Base-by-base conservation (phyloP, 1,140 invertebrate genomes). In the Eubasilissa regina region DNA sequence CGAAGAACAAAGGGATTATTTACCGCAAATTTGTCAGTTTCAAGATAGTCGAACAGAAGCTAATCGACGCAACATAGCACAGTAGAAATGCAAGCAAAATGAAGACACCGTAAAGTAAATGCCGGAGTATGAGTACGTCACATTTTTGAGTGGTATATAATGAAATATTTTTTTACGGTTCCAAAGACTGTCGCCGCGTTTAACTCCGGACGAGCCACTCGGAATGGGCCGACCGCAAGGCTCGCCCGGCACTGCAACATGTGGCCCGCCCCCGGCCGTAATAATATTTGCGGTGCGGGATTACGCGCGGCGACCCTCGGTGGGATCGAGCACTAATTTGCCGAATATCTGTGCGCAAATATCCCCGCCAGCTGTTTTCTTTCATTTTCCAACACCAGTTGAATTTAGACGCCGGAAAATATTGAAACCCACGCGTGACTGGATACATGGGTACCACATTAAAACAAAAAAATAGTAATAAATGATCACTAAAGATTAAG, bases 231-330 rank as follows among this genome's bases (percentile, higher is more conserved):
- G 17, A 4, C 55, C 15, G 17, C 17, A 58, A 56, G 19, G 21
- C 15, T 55, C n/a, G n/a, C n/a, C 53, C 51, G 17, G 51, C 51
- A 13, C 51, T 21, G 55, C 55, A 58, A 58, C 55, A 58, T 58
- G 55, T 58, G 17, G 55, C 55, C 53, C n/a, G 7, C 17, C 17
- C 55, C 55, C 13, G 7, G n/a, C n/a, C n/a, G 17, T 58, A 58
- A 58, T 21, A 58, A 19, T 58, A 58, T 58, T 58, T 58, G 55
- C 17, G 55, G 55, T 58, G 17, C 4, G 11, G 55, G 55, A 58
- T 21, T 58, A 21, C 21, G 13, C 53, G n/a, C n/a, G 21, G 55
- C 55, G 55, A 58, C 55, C 55, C 55, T 58, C 19, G 15, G 15
- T 35, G 25, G 17, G 55, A 15, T 15, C 55, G 55, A 13, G 55